phyloP scores from a whole-genome alignment of 2,113 vertebrate genomes.

The Salvelinus sp. region DNA sequence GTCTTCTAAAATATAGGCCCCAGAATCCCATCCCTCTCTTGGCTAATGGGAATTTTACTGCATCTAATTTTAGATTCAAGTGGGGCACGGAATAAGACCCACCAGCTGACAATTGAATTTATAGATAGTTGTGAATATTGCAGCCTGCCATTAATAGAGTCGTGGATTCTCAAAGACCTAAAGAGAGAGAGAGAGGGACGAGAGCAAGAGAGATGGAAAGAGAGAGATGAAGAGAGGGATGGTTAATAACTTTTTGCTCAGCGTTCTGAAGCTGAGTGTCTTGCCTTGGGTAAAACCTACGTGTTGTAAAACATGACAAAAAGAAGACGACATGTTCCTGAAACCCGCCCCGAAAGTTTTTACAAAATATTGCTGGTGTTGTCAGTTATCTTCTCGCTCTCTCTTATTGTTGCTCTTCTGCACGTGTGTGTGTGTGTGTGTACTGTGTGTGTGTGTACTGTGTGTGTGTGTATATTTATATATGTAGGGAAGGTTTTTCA shows the following conservation, averaged over 20 bases:
- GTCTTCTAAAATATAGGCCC: constrained; percentile 86
- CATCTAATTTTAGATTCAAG: constrained; percentile 93
- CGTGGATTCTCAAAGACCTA: constrained; percentile 83
- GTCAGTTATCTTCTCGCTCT: no score
- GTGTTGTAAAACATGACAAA: no score
- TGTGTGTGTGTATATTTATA: background rate
- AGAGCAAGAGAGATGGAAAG: background rate
- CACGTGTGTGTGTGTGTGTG: no score
- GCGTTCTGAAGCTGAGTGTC: no score
- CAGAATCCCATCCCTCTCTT: constrained; percentile 85
- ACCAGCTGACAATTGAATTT: constrained; percentile 94
- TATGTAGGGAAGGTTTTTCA: background rate
- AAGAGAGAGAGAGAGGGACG: constrained; percentile 68
- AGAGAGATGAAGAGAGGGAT: background rate
- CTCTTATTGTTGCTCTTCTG: no score
- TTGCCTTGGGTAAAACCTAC: no score
- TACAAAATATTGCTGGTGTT: no score
- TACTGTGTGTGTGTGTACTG: background rate
- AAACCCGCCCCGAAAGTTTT: no score
- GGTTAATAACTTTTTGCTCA: no score
- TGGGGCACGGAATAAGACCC: constrained; percentile 86
- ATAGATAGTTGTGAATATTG: constrained; percentile 96
- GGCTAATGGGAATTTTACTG: constrained; percentile 96
- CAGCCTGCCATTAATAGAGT: constrained; percentile 92
- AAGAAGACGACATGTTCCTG: no score